Evolutionary conservation across 2,797 vertebrate genomes (phyloP), one percentile per base, ranked within the genome.

Genomic region (Poeciliopsis turneri): DNA sequence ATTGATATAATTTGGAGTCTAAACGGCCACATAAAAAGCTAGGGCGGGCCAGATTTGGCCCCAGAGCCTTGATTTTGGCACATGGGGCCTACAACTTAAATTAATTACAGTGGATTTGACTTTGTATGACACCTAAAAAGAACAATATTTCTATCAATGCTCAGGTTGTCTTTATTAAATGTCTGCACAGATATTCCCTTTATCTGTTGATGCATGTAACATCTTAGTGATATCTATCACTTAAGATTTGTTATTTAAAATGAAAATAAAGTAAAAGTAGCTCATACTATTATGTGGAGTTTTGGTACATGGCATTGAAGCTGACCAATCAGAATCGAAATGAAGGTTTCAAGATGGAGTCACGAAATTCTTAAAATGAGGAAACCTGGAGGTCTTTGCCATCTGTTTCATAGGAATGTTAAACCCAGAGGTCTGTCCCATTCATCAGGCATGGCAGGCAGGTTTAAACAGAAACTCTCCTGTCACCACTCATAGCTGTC

Each of bases 401-500:
- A 1, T 18, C 51, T 45, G n/a, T 28, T 33, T 69, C 68, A 23
- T 23, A 20, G 59, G 33, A 68, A 11, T 80, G 85, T 75, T 7
- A 25, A 79, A 72, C 72, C 23, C 53, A 78, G 70, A 66, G 23
- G 43, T 46, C 25, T 0, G 9, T 79, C 55, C 12, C 83, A 84
- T 87, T 89, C 82, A n/a, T 70, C 80, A 61, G 61, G 3, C 76
- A 82, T 55, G 1, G 1, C 74, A 77, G 78, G 59, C 74, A 47
- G 74, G 23, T 77, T 84, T 78, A 80, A 77, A 80, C 77, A 78
- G 72, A 81, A 75, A 53, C 74, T 87, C 72, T 82, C 81, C 79
- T 84, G 83, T 78, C 84, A 84, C 76, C 49, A 9, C 75, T 80
- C 72, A 64, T 3, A n/a, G 25, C 81, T 88, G 89, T 90, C 88